Conservation (phyloP, 2,797 vertebrate species). For the Centropyge bicolor region DNA sequence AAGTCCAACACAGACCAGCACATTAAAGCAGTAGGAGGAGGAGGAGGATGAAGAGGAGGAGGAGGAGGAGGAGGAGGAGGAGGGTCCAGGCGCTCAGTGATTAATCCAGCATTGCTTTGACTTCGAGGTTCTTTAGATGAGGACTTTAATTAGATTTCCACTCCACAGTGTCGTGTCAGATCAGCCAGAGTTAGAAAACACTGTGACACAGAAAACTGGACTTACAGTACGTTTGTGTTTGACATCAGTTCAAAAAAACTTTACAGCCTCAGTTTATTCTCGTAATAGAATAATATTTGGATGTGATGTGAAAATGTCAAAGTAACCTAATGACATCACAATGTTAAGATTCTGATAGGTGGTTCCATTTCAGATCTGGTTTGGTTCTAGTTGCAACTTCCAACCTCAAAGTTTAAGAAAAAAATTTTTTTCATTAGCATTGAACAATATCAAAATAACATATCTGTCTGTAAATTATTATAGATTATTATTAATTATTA, state of each 20-base stretch:
- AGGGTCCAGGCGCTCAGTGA: conserved; percentile 29
- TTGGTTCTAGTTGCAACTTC: not conserved
- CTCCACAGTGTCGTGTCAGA: not conserved
- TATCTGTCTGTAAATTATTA: not conserved
- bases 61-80: conserved; percentile 35
- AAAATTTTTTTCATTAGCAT: not conserved
- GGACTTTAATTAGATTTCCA: conserved; percentile 14
- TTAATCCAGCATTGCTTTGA: conserved; percentile 33
- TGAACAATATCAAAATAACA: not conserved
- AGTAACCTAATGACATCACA: not conserved
- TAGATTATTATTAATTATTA: too few species aligned
- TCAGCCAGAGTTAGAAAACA: conserved; percentile 14
- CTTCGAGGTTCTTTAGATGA: conserved; percentile 5
- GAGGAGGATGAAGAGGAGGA: conserved; percentile 26
- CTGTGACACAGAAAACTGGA: not conserved
- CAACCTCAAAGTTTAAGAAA: too few species aligned
- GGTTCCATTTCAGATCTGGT: not conserved
- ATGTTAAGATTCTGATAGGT: not conserved
- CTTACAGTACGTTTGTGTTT: not conserved
- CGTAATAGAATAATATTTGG: not conserved
- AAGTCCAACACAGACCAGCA: conserved; percentile 49
- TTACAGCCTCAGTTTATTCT: not conserved
- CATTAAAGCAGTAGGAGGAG: conserved; percentile 35
- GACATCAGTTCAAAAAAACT: conserved; percentile 8
- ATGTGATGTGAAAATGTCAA: not conserved